Evolutionary conservation across 1,140 invertebrate species (phyloP), one percentile per base, ranked within the genome.

Genomic region (Saccostrea cuccullata): DNA sequence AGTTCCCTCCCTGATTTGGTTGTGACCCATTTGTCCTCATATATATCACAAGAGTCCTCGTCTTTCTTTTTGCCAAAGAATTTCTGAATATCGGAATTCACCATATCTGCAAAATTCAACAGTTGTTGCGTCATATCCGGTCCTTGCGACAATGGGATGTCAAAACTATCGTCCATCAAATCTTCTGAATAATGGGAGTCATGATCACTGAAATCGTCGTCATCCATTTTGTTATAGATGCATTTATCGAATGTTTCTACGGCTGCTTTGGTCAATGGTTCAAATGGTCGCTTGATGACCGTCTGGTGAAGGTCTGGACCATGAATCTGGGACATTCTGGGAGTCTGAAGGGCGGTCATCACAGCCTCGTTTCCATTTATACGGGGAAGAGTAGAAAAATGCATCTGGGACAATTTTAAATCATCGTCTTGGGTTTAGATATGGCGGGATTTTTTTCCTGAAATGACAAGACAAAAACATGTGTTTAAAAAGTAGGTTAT

Each of bases 41-140:
- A 94, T 73, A 94, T 93, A 91, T 94, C 93, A 87, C 93, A 94
- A 1, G 92, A 90, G 85, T 94, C 93, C 40, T 94, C 93, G 5
- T 93, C 92, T 12, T 91, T 93, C 89, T 93, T 93, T 82, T 92
- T 92, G n/a, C 93, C 93, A 89, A 94, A 94, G 82, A 93, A 93
- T 87, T 93, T 94, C 77, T 94, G 90, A 87, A 94, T 94, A 91
- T 94, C 93, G n/a, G 89, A 87, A 87, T 92, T 94, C 15, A 93
- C 92, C 92, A 93, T 92, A 55, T 92, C 91, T 12, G 93, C 92
- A 90, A 94, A 94, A 64, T 90, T 86, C 15, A 94, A 84, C n/a
- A 94, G 91, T 86, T 92, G 91, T 70, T 92, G 91, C 6, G 93
- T 93, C 84, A 93, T 90, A 86, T 94, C 91, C 47, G 91, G 92